These are phyloP conservation scores for Lasioglossum baleicum DNA, from an alignment of 1,140 invertebrate species.

Conservation along the genomic window DNA sequence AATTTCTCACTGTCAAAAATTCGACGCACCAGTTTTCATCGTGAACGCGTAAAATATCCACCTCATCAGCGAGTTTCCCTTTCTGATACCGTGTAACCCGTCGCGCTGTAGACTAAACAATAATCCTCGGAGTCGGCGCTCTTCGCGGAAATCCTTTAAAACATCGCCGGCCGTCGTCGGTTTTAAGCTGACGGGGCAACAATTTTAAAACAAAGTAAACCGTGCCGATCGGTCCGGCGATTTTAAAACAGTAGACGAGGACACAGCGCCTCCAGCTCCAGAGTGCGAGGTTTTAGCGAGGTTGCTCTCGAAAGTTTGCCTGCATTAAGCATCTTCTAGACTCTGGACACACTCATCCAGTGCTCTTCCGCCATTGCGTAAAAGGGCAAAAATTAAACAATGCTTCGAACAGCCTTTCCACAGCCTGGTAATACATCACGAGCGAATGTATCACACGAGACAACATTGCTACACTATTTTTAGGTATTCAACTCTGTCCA, in stretches of 20 bases:
- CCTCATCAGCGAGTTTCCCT: no score
- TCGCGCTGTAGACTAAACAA: slow-evolving; percentile 7
- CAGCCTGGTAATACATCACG: no score
- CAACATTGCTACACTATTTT: no score
- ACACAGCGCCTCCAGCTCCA: neutral
- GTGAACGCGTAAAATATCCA: no score
- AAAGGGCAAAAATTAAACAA: neutral
- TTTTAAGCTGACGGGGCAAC: neutral
- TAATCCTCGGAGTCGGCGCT: neutral
- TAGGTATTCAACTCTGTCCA: no score
- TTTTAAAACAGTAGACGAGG: neutral
- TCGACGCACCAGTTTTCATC: no score
- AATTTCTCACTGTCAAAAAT: no score
- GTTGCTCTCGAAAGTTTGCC: neutral
- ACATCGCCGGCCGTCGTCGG: neutral
- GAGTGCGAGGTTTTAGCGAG: neutral
- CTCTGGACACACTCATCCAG: no score
- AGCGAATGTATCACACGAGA: no score
- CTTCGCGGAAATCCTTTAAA: neutral
- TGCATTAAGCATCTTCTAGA: neutral
- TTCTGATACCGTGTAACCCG: neutral
- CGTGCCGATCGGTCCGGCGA: neutral
- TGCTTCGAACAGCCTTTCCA: no score
- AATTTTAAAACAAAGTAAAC: slow-evolving; percentile 8
- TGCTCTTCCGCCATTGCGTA: no score